Conservation (phyloP, 2,888 invertebrate species). For the Lampropteryx suffumata region DNA sequence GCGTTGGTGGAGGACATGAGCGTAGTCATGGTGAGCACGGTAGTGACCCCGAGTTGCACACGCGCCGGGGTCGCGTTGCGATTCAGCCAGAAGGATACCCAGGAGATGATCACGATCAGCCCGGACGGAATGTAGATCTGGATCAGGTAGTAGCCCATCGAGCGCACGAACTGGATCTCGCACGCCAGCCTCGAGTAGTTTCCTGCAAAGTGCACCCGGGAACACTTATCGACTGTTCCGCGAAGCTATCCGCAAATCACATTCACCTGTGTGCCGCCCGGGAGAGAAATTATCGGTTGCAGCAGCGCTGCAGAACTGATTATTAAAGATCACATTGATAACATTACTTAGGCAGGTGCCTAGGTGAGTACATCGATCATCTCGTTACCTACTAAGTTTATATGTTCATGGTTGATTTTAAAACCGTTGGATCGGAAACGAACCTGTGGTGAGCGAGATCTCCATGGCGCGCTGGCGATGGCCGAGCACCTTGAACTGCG, state of each 20-base stretch:
- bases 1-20: slow-evolving; percentile 97
- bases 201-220: slow-evolving; percentile 78
- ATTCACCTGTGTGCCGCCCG: too few species aligned
- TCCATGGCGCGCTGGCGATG: slow-evolving; percentile 96
- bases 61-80: slow-evolving; percentile 95
- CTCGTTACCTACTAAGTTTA: too few species aligned
- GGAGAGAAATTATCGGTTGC: too few species aligned
- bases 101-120: slow-evolving; percentile 96
- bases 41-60: slow-evolving; percentile 95
- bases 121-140: slow-evolving; percentile 98
- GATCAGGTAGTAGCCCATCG: slow-evolving; percentile 98
- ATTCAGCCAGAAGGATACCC: slow-evolving; percentile 97
- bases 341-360: too few species aligned
- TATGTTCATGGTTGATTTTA: too few species aligned
- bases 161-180: slow-evolving; percentile 96
- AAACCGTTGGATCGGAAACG: not conserved
- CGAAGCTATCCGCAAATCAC: too few species aligned
- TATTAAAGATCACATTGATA: too few species aligned
- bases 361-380: too few species aligned
- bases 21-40: slow-evolving; percentile 97
- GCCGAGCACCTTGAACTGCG: slow-evolving; percentile 97
- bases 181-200: slow-evolving; percentile 96
- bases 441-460: slow-evolving; percentile 96
- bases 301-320: too few species aligned
- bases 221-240: too few species aligned